Percentiles rank a stretch among this genome's conserved stretches.
Evolutionary conservation across 1,140 invertebrate genomes (phyloP).

Genomic region (Cyphomyrmex costatus): DNA sequence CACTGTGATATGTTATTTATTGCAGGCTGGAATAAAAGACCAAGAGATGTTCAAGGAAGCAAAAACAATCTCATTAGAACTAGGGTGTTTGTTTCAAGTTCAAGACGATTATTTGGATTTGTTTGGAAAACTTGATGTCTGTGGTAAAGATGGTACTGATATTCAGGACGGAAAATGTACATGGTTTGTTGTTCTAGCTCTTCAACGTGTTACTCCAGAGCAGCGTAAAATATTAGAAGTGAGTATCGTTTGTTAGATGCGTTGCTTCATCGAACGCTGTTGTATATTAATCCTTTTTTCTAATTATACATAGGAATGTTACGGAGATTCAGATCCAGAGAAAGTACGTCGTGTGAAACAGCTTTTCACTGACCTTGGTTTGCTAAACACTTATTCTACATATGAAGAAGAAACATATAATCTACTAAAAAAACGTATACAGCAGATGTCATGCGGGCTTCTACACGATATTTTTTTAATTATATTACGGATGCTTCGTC

Average conservation of each 20-base stretch:
- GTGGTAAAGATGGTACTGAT: constrained; percentile 96
- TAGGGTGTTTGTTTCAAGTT: constrained; percentile 99
- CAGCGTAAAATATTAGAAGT: constrained; percentile 90
- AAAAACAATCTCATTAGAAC: constrained; percentile 95
- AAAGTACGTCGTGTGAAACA: constrained; percentile 92
- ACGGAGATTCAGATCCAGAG: constrained; percentile 90
- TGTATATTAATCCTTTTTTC: neutral
- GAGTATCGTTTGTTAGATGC: neutral
- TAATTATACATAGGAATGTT: constrained; percentile 89
- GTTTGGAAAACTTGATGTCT: constrained; percentile 94
- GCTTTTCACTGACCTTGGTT: constrained; percentile 88
- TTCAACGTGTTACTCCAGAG: constrained; percentile 91
- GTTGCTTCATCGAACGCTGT: neutral
- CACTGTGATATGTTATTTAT: too few species aligned
- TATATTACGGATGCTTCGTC: too few species aligned
- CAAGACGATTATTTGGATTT: constrained; percentile 98
- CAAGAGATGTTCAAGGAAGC: constrained; percentile 94
- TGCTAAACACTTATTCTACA: too few species aligned
- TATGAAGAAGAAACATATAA: too few species aligned
- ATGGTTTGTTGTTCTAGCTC: constrained; percentile 97
- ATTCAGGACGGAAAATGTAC: constrained; percentile 98
- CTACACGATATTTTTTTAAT: too few species aligned
- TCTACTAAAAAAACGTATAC: too few species aligned
- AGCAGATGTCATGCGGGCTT: too few species aligned
- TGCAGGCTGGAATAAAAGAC: constrained; percentile 91